These are phyloP conservation scores for Escarpia spicata DNA, from an alignment of 2,888 invertebrate species.

Conservation along the genomic window DNA sequence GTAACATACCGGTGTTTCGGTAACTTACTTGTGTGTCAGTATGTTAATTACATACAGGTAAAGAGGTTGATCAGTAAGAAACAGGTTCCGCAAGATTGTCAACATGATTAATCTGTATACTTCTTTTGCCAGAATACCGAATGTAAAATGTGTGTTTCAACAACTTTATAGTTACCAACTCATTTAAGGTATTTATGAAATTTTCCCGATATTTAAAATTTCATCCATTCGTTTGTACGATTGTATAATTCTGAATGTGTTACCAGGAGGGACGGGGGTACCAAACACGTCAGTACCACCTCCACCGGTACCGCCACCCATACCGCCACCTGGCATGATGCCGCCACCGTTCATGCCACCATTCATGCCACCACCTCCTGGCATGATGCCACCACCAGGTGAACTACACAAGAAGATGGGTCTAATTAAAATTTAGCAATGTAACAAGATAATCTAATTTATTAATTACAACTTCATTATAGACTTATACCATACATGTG, in stretches of 20 bases:
- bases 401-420: background rate
- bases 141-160: background rate
- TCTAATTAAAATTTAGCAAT: background rate
- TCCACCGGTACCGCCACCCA: constrained; percentile 37
- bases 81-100: background rate
- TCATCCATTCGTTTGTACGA: background rate
- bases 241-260: background rate
- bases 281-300: constrained; percentile 7
- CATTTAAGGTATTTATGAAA: too few species aligned
- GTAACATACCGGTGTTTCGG: too few species aligned
- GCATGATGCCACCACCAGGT: constrained; percentile 49
- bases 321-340: constrained; percentile 47
- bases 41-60: too few species aligned
- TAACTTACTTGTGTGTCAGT: too few species aligned
- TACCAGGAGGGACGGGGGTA: background rate
- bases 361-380: constrained; percentile 45
- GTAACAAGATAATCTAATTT: too few species aligned
- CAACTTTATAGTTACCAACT: background rate
- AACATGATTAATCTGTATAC: too few species aligned
- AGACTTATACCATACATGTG: too few species aligned
- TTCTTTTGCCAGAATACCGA: too few species aligned
- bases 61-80: background rate
- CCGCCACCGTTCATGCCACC: constrained; percentile 39
- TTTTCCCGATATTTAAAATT: too few species aligned
- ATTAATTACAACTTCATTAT: too few species aligned